Base-by-base conservation (phyloP, 2,797 vertebrate genomes). In the Danio kyathit region DNA sequence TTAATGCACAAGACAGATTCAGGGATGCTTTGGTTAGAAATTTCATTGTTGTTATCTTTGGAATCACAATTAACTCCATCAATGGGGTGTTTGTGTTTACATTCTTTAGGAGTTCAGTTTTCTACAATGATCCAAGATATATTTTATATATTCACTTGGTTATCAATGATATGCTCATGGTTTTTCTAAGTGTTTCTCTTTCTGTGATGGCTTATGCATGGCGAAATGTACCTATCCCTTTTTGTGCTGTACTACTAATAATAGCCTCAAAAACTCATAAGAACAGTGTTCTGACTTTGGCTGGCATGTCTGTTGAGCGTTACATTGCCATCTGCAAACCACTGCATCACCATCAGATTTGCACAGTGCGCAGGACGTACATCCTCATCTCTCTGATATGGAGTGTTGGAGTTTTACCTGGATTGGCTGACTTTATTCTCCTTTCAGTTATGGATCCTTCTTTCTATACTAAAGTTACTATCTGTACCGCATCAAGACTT, bases 221-320 rank as follows among this genome's bases (percentile, higher is more conserved):
- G 16, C 86, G 84, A 81, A 83, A 56, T 66, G 80, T 95, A n/a
- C 88, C 88, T 19, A 78, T 79, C 1, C 89, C 85, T 0, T 1
- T 91, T n/a, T 94, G 91, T 51, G 88, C 84, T 49, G 4, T 49
- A 16, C 57, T 94, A 1, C 65, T 91, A 12, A 71, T 92, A 46
- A 11, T 92, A 0, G 85, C 86, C 1, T 41, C 92, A 4, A 79
- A 91, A 16, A 66, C 87, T 29, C 89, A 82, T 17, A 86, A 89
- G 71, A 94, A 89, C 90, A 93, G 91, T 0, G 92, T 93, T 4
- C 84, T 95, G 76, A 94, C 92, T 84, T 82, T 95, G 87, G 92
- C 93, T 0, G 88, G 90, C 82, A 94, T 95, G 93, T 91, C 91
- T 0, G 41, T 91, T 5, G 92, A 93, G 84, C 91, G 93, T 67